Evolutionary conservation across 2,113 vertebrate species (phyloP).

Genomic region (Coracopsis vasa): DNA sequence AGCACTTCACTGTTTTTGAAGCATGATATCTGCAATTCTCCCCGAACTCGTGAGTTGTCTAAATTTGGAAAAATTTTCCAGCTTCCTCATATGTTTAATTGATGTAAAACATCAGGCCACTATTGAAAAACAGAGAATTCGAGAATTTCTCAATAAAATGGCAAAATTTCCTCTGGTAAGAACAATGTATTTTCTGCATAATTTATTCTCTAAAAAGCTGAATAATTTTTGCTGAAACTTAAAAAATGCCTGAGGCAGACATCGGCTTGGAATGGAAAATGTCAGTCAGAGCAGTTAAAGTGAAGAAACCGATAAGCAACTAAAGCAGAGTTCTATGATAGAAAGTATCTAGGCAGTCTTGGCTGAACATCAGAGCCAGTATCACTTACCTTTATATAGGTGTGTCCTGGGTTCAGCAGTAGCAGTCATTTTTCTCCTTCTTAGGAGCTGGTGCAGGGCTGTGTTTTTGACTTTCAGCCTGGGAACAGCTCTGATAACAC

Average conservation of each 20-base stretch:
- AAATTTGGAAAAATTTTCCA: neutral
- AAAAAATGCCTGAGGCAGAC: neutral
- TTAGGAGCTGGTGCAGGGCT: too few relatives aligned
- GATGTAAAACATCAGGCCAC: neutral
- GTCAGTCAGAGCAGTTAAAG: constrained; percentile 13
- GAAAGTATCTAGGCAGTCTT: neutral
- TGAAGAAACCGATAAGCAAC: neutral
- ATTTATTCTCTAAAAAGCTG: neutral
- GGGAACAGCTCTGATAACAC: too few relatives aligned
- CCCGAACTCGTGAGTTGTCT: neutral
- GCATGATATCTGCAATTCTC: neutral
- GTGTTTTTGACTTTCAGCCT: too few relatives aligned
- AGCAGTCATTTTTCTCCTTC: too few relatives aligned
- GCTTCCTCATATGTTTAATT: neutral
- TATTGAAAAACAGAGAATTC: neutral
- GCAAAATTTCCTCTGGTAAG: neutral
- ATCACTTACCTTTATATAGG: neutral
- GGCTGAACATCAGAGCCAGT: neutral
- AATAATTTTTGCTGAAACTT: neutral
- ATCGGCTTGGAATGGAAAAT: neutral
- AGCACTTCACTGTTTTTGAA: neutral
- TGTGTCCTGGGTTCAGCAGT: too few relatives aligned
- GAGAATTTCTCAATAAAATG: neutral
- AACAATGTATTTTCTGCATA: neutral
- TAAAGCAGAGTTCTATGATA: neutral